These are phyloP conservation scores for Neoaliturus tenellus DNA, from an alignment of 2,888 invertebrate species.

Conservation along the genomic window DNA sequence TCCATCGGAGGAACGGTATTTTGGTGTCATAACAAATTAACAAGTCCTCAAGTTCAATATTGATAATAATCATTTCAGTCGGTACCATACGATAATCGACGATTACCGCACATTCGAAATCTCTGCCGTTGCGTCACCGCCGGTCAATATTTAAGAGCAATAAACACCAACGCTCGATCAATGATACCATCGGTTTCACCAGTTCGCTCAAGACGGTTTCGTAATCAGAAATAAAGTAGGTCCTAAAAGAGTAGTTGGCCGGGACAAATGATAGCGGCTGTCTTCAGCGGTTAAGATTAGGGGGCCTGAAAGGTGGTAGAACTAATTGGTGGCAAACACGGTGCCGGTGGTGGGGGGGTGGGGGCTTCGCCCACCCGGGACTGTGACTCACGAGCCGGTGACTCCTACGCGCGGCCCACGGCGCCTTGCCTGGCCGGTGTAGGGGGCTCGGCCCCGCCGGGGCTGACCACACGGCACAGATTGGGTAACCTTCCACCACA, in stretches of 20 bases:
- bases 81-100: too few species aligned
- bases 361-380: conserved; percentile 27
- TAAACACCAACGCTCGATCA: too few species aligned
- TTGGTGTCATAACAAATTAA: too few species aligned
- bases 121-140: too few species aligned
- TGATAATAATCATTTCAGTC: too few species aligned
- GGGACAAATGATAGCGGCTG: neutral
- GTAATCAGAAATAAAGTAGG: neutral
- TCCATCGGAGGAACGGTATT: too few species aligned
- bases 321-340: conserved; percentile 33
- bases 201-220: neutral
- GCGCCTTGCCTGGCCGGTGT: neutral
- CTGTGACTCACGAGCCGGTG: conserved; percentile 12
- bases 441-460: conserved; percentile 16
- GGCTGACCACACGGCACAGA: neutral
- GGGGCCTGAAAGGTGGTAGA: conserved; percentile 10
- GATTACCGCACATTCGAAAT: too few species aligned
- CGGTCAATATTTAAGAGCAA: too few species aligned
- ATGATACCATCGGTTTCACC: neutral
- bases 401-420: conserved; percentile 35
- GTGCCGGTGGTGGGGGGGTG: neutral
- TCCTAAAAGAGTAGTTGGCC: neutral
- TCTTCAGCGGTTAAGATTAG: conserved; percentile 2
- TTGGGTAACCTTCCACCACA: neutral
- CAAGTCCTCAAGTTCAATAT: too few species aligned